Evolutionary conservation across 2,888 invertebrate species (phyloP).

Genomic region (Chrysina gloriosa): DNA sequence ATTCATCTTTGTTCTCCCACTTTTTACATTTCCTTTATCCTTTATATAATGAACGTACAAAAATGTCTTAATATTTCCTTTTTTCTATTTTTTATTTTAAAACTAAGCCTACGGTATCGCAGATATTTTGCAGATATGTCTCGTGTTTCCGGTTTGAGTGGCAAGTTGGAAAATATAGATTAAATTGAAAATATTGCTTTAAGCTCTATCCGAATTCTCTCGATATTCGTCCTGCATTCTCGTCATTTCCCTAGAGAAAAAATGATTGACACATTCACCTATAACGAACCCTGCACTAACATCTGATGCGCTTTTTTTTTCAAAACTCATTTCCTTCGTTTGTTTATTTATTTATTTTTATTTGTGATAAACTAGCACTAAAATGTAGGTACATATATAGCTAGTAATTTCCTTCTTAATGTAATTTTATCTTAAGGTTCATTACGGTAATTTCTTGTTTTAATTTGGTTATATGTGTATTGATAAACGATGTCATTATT

Average conservation of each 20-base stretch:
- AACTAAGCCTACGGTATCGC: constrained; percentile 44
- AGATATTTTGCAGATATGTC: constrained; percentile 45
- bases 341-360: neutral
- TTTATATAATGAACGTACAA: neutral
- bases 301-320: constrained; percentile 14
- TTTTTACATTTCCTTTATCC: constrained; percentile 4
- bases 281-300: constrained; percentile 26
- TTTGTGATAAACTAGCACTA: constrained; percentile 45
- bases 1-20: constrained; percentile 6
- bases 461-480: constrained; percentile 33
- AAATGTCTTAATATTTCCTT: neutral
- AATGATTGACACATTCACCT: neutral
- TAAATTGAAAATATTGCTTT: constrained; percentile 29
- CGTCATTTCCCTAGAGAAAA: neutral
- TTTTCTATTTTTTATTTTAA: constrained; percentile 15
- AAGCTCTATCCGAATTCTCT: constrained; percentile 9
- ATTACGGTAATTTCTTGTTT: constrained; percentile 8
- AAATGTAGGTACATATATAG: constrained; percentile 60
- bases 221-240: neutral
- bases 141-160: constrained; percentile 39
- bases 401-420: constrained; percentile 47
- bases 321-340: neutral
- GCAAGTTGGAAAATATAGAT: neutral
- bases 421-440: neutral
- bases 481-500: constrained; percentile 18